phyloP scores from a whole-genome alignment of 2,797 vertebrate genomes.

The Schizopygopsis pylzovi region DNA sequence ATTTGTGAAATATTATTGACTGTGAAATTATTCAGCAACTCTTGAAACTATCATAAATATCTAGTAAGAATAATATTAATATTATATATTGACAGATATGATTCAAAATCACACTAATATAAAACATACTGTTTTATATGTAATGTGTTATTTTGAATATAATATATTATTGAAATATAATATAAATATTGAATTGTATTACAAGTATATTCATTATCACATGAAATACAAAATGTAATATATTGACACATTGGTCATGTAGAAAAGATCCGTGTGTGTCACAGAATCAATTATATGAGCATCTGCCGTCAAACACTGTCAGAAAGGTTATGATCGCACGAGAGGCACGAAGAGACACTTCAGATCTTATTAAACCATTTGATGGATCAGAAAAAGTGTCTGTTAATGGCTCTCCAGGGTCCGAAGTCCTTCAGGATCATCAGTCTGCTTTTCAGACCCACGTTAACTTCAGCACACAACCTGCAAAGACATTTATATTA shows the following conservation, averaged over 20 bases:
- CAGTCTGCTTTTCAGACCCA: background rate
- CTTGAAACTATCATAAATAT: background rate
- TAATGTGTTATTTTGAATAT: background rate
- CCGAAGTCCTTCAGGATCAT: slow-evolving; percentile 10
- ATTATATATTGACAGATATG: background rate
- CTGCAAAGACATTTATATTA: background rate
- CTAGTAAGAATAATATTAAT: background rate
- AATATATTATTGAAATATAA: background rate
- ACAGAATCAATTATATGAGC: slow-evolving; percentile 40
- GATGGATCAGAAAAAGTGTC: slow-evolving; percentile 7
- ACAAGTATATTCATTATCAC: background rate
- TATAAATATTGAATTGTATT: background rate
- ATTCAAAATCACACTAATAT: background rate
- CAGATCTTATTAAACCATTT: slow-evolving; percentile 28
- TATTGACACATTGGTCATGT: background rate
- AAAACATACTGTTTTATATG: background rate
- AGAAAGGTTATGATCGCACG: slow-evolving; percentile 28
- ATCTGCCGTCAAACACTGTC: slow-evolving; percentile 38
- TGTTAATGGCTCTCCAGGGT: slow-evolving; percentile 7
- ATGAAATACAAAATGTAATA: background rate
- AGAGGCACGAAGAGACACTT: slow-evolving; percentile 9
- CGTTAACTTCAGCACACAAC: background rate
- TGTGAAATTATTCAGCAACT: background rate
- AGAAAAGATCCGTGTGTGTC: slow-evolving; percentile 43
- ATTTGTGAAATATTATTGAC: background rate